Evolutionary conservation across 2,113 vertebrate genomes (phyloP).

Genomic region (Bagarius yarrelli): DNA sequence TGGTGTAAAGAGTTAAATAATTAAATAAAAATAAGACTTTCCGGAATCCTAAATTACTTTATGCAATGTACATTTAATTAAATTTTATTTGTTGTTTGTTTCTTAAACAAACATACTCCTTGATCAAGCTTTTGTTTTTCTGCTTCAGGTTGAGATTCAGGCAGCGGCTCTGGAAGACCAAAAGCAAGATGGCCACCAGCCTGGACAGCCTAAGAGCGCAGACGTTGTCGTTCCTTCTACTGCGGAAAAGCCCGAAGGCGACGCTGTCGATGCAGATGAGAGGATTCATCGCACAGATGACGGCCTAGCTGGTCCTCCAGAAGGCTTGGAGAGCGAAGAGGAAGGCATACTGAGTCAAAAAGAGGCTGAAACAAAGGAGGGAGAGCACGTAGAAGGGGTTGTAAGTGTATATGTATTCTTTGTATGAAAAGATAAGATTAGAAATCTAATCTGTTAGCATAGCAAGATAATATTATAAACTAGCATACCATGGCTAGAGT

Average conservation of each 20-base stretch:
- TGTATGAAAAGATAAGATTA: background rate
- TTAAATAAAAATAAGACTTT: background rate
- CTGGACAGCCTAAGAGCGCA: slow-evolving; percentile 35
- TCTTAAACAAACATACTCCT: background rate
- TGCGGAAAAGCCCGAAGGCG: slow-evolving; percentile 7
- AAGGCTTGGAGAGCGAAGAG: background rate
- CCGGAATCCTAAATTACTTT: background rate
- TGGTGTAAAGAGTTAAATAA: background rate
- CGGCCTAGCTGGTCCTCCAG: background rate
- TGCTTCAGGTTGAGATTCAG: slow-evolving; percentile 58
- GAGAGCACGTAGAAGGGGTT: slow-evolving; percentile 6
- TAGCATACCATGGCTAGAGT: background rate
- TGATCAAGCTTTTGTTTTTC: background rate
- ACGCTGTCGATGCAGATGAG: slow-evolving; percentile 8
- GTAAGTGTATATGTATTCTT: slow-evolving; percentile 11
- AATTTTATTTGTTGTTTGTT: slow-evolving; percentile 25
- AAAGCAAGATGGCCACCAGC: slow-evolving; percentile 21
- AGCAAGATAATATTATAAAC: background rate
- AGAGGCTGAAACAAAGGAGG: background rate
- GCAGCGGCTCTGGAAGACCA: slow-evolving; percentile 11
- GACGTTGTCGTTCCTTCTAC: background rate
- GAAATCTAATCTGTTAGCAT: background rate
- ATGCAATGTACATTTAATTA: too few species aligned
- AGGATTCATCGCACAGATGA: background rate
- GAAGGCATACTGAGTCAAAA: background rate